phyloP scores from a whole-genome alignment of 2,888 invertebrate genomes.

The Sceliomorpha sp. region DNA sequence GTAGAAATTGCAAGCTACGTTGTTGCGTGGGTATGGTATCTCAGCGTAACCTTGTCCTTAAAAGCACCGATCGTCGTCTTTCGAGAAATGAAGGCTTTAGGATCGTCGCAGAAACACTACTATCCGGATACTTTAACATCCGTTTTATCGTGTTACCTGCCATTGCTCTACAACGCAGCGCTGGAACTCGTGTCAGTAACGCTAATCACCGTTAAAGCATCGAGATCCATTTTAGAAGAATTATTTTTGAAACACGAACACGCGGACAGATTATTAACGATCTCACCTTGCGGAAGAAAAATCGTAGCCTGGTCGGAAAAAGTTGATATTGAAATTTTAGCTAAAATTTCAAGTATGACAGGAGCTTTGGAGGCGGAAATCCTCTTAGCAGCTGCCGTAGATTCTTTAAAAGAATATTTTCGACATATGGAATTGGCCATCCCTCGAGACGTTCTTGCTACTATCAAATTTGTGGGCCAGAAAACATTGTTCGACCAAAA shows the following conservation, averaged over 20 bases:
- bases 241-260: conserved; percentile 83
- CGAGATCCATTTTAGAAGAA: conserved; percentile 83
- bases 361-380: conserved; percentile 85
- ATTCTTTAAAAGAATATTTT: conserved; percentile 85
- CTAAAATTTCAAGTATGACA: conserved; percentile 83
- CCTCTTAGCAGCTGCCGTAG: conserved; percentile 84
- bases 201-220: conserved; percentile 80
- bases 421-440: conserved; percentile 81
- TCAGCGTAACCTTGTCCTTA: conserved; percentile 65
- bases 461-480: conserved; percentile 84
- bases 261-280: conserved; percentile 83
- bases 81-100: conserved; percentile 79
- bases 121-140: conserved; percentile 75
- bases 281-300: conserved; percentile 87
- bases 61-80: conserved; percentile 78
- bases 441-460: conserved; percentile 84
- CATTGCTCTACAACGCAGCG: conserved; percentile 78
- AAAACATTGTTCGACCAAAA: conserved; percentile 82
- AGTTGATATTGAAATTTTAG: conserved; percentile 83
- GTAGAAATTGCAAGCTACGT: conserved; percentile 58
- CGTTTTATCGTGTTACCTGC: conserved; percentile 77
- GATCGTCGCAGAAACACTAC: conserved; percentile 70
- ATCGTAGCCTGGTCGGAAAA: conserved; percentile 87
- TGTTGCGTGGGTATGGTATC: conserved; percentile 73
- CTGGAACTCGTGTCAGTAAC: conserved; percentile 79